Base-by-base conservation (phyloP, 2,888 invertebrate species). In the Nymphalis c-album region DNA sequence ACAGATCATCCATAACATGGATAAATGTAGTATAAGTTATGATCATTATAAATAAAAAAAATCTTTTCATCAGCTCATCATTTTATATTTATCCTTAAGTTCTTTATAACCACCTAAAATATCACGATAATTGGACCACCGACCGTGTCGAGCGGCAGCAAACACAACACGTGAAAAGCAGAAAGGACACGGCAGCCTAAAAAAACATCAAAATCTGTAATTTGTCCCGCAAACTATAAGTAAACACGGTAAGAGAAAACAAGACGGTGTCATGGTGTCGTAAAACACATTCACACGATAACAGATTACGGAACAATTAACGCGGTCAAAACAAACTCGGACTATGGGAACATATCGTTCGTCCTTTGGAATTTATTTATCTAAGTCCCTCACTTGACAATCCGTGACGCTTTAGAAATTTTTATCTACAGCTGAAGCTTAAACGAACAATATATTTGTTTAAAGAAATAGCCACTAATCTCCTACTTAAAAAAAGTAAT, bases 271-370 rank as follows among this genome's bases (percentile, higher is more conserved):
- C 75, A 75, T 74, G 74, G 71, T 75, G 74, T 76, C 74, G 75
- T 74, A 76, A 76, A 76, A 75, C 72, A 75, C 79, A 83, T 86
- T 87, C 87, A 86, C 87, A 85, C 86, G 82, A 80, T 78, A 78
- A 82, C 82, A 84, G 83, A 87, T 87, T 84, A 86, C 78, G 80
- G 77, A 78, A 81, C 86, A 89, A 89, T 89, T 88, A 89, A 84
- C 88, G 84, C 82, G 79, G 77, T 71, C 78, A 82, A 76, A 84
- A 77, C 82, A 83, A 86, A 86, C 85, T 80, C 60, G 68, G 73
- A 73, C 79, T 82, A 80, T 86, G 87, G 85, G 87, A 88, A 79
- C 50, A 60, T 64, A 71, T 65, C 60, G 53, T 71, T 75, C 73
- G 76, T 77, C 71, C 78, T 71, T 72, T 76, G 79, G 74, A 75